Evolutionary conservation across 2,113 vertebrate genomes (phyloP).

Genomic region (Gallinago media): DNA sequence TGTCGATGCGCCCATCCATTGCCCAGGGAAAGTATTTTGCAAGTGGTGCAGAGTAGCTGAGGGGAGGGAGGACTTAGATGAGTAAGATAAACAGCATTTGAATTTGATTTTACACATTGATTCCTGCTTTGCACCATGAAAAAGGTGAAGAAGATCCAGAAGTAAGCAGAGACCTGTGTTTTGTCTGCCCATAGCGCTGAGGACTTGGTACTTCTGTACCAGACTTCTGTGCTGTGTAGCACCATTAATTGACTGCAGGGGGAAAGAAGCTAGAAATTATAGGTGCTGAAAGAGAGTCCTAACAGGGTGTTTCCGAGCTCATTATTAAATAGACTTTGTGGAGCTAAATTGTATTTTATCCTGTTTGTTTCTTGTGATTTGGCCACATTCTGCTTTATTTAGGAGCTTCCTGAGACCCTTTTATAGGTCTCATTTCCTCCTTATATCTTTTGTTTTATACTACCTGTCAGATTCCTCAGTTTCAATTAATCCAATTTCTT

Average conservation of each 20-base stretch:
- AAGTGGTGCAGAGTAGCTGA: background rate
- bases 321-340: background rate
- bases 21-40: background rate
- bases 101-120: background rate
- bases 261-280: background rate
- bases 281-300: background rate
- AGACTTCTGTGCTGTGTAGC: background rate
- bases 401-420: background rate
- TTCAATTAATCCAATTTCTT: background rate
- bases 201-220: background rate
- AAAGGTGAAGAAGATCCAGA: background rate
- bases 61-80: background rate
- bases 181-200: rapidly evolving
- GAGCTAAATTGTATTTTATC: background rate
- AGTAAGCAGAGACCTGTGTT: background rate
- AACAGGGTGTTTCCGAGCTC: background rate
- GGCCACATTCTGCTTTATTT: background rate
- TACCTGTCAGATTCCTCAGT: background rate
- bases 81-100: background rate
- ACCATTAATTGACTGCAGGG: background rate
- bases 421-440: background rate
- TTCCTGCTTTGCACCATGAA: background rate
- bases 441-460: background rate
- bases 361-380: background rate
- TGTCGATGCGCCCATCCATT: background rate